phyloP scores from a whole-genome alignment of 2,888 invertebrate genomes.

The Auanema sp. region DNA sequence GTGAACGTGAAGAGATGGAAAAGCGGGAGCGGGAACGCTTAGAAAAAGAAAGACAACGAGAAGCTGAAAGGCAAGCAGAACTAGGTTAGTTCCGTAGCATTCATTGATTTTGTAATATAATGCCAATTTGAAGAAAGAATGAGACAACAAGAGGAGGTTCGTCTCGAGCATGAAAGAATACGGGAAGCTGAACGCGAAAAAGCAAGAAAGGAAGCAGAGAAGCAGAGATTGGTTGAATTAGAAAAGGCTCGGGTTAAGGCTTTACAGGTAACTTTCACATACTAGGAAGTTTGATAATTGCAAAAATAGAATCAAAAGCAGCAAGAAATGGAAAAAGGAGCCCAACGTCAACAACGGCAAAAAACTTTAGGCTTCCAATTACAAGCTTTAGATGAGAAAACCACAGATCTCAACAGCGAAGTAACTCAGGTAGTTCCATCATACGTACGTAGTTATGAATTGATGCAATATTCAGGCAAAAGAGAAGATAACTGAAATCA shows the following conservation, averaged over 20 bases:
- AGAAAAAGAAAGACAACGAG: slow-evolving; percentile 51
- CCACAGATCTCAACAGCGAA: slow-evolving; percentile 79
- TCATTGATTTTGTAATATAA: background rate
- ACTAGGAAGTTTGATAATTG: background rate
- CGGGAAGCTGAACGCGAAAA: slow-evolving; percentile 64
- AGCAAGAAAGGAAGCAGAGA: slow-evolving; percentile 82
- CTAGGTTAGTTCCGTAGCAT: slow-evolving; percentile 12
- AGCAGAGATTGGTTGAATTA: slow-evolving; percentile 94
- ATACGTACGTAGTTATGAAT: no score
- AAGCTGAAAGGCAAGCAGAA: slow-evolving; percentile 51
- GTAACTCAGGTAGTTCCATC: slow-evolving; percentile 31
- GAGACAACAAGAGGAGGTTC: slow-evolving; percentile 16
- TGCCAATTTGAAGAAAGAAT: slow-evolving; percentile 13
- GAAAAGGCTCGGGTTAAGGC: slow-evolving; percentile 88
- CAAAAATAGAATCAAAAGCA: slow-evolving; percentile 48
- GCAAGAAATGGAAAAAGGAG: slow-evolving; percentile 73
- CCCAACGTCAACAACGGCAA: slow-evolving; percentile 81
- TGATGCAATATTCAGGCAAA: slow-evolving; percentile 31
- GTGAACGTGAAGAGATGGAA: slow-evolving; percentile 83
- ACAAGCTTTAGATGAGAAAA: slow-evolving; percentile 74
- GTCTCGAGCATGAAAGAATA: slow-evolving; percentile 80
- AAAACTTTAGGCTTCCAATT: slow-evolving; percentile 82
- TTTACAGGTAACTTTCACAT: slow-evolving; percentile 70
- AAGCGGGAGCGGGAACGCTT: slow-evolving; percentile 79
- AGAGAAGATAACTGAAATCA: slow-evolving; percentile 32